Evolutionary conservation across 2,797 vertebrate species (phyloP), one percentile per base, ranked within the genome.

Genomic region (Pyrocephalus nanus): DNA sequence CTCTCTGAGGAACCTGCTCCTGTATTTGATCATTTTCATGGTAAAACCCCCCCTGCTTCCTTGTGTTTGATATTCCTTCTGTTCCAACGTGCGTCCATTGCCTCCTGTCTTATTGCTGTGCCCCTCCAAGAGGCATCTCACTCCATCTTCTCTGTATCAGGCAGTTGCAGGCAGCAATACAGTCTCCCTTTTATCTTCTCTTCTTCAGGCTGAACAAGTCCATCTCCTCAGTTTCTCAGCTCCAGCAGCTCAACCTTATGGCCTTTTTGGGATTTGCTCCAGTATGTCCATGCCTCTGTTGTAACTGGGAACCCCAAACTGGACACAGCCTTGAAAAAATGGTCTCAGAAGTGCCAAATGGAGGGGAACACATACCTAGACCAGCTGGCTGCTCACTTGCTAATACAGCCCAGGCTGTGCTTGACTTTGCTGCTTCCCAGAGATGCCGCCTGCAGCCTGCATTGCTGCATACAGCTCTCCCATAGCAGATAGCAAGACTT

Each of bases 21-120:
- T 5, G 1, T 73, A 40, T 62, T 81, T 71, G 30, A 72, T 80
- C 6, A 54, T 12, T 19, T 61, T 14, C 9, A 22, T 34, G 32
- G 18, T 48, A 70, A 73, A 29, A 2, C 0, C 0, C 6, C 32
- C 1, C 29, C 42, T 12, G 3, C 15, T 73, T 70, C 18, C 19
- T 60, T 61, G 29, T 43, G 53, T 43, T 43, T 86, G 4, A 22
- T 71, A 78, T 36, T 84, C 14, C 17, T 79, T 65, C 38, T 57
- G 0, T 69, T 92, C 42, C 34, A 57, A 0, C 15, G 17, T 30
- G 19, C 40, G 15, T 48, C 38, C 20, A 8, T 34, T 72, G n/a
- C n/a, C 42, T 75, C 27, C 23, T 50, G 17, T 38, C 43, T 66
- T 34, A 23, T 5, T 67, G 45, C 51, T 75, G 53, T 50, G 40